phyloP scores from a whole-genome alignment of 2,888 invertebrate species.

The Tetramorium bicarinatum region DNA sequence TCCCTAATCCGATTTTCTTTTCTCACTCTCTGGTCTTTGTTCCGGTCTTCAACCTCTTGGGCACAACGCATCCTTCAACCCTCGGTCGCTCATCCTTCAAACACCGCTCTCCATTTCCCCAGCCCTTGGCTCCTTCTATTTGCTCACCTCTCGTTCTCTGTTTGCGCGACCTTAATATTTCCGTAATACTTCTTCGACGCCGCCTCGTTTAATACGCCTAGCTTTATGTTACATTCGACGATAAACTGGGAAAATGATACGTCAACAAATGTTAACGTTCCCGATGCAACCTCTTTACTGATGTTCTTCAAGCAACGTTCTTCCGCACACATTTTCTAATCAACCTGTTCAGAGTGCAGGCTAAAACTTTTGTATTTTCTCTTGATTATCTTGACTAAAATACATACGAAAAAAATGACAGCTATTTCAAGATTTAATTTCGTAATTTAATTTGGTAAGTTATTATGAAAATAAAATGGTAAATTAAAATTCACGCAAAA shows the following conservation, averaged over 20 bases:
- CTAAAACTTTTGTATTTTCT: neutral
- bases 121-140: constrained; percentile 21
- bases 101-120: constrained; percentile 27
- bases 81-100: constrained; percentile 25
- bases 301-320: neutral
- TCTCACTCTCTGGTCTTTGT: constrained; percentile 30
- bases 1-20: constrained; percentile 52
- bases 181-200: constrained; percentile 39
- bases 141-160: constrained; percentile 39
- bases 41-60: constrained; percentile 36
- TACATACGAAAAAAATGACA: neutral
- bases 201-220: constrained; percentile 29
- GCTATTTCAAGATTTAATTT: neutral
- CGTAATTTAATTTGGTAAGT: constrained; percentile 17
- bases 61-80: constrained; percentile 40
- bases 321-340: neutral
- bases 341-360: neutral
- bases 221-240: constrained; percentile 31
- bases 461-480: neutral
- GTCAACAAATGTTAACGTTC: constrained; percentile 30
- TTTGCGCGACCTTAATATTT: constrained; percentile 52
- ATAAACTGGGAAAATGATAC: constrained; percentile 35
- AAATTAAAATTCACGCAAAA: neutral
- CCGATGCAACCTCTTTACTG: neutral
- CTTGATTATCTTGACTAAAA: neutral